Base-by-base conservation (phyloP, 1,140 invertebrate species). In the Lepidurus packardi region DNA sequence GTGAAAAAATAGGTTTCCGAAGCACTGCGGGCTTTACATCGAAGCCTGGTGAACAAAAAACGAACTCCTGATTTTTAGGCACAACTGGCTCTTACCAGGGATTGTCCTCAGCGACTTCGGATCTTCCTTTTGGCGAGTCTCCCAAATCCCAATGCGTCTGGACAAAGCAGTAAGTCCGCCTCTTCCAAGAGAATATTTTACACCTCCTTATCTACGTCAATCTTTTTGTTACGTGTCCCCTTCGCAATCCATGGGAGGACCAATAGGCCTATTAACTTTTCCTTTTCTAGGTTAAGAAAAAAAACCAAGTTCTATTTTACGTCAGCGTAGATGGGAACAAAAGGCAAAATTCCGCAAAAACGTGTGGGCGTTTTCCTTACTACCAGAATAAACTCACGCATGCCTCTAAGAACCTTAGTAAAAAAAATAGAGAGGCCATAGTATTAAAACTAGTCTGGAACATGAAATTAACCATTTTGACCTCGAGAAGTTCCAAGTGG, bases 261-360 rank as follows among this genome's bases (percentile, higher is more conserved):
- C 53, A 65, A 65, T 65, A 65, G 53, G 53, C 53, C 53, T 65
- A 65, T 65, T 65, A 65, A 65, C 53, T 65, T 65, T 65, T 65
- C 45, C 16, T 65, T 21, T 34, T 34, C 34, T 34, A 34, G 34
- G 53, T n/a, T 13, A 65, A 65, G n/a, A n/a, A n/a, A 16, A 65
- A n/a, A 21, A 0, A n/a, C 53, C 8, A 16, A 65, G 9, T 9
- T 65, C 5, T 65, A 65, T 21, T n/a, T 16, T 65, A 65, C 53
- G 7, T 16, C 16, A 16, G 6, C 16, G 21, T 7, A 65, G 53
- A 65, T n/a, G n/a, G 34, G 34, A 34, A 34, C 34, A 34, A 34
- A 34, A 34, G 34, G 34, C 34, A 4, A 34, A 34, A 4, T 34
- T 34, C 34, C 34, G 34, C 34, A 34, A 34, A 34, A 34, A 4